Conservation (phyloP, 1,140 invertebrate genomes). For the Aphelenchoides fujianensis region DNA sequence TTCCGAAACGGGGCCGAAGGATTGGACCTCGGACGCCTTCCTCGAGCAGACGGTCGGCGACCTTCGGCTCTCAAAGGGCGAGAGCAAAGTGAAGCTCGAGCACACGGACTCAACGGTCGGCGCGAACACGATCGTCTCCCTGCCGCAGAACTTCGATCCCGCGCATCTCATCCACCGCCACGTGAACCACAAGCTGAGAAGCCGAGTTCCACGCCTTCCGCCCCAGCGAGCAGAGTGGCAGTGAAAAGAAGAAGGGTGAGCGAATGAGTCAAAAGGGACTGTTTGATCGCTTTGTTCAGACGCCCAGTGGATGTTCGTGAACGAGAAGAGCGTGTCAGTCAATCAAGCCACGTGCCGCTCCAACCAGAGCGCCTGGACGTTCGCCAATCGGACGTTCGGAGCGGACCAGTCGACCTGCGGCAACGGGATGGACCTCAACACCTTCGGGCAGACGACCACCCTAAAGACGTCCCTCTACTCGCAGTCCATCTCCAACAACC, state of each 20-base stretch:
- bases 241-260: too few species aligned
- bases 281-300: too few species aligned
- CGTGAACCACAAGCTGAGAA: not conserved
- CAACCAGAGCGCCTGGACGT: not conserved
- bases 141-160: conserved; percentile 6
- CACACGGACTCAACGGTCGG: too few species aligned
- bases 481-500: not conserved
- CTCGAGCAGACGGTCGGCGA: conserved; percentile 52
- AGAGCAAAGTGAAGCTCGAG: not conserved
- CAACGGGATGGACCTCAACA: not conserved
- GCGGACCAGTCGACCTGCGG: not conserved
- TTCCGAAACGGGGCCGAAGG: conserved; percentile 68
- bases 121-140: not conserved
- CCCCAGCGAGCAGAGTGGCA: too few species aligned
- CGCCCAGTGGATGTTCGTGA: not conserved
- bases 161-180: conserved; percentile 6
- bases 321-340: not conserved
- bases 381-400: not conserved
- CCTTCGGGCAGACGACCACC: not conserved
- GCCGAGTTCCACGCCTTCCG: not conserved
- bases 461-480: not conserved
- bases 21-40: conserved; percentile 24
- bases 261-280: too few species aligned
- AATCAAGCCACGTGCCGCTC: too few species aligned
- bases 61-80: too few species aligned